Base-by-base conservation (phyloP, 2,113 vertebrate species). In the Lucifuga dentata region DNA sequence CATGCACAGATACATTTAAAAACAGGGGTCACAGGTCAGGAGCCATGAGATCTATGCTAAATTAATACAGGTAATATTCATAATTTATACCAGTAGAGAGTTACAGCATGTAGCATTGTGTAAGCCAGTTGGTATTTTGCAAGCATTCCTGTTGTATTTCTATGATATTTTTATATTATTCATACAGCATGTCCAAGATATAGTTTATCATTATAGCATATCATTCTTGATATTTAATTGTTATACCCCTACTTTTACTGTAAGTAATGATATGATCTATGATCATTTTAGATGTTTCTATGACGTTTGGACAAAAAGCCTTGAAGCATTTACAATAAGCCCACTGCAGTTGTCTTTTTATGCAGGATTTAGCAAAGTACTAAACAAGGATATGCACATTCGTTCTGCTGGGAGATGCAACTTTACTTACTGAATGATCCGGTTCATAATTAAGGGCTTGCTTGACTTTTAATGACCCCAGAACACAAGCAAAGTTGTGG, bases 401-500 rank as follows among this genome's bases (percentile, higher is more conserved):
- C 39, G 55, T 46, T 53, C 64, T 62, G 59, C 48, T 29, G 69
- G 59, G 63, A 84, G 76, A 82, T 72, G 41, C 45, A 75, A 3
- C 74, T 76, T 88, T 89, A 87, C 83, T 87, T 83, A 89, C 83
- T 78, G 81, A 80, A 76, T 41, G 45, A 83, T 76, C 61, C 20
- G 13, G 41, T 60, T 79, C 17, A 13, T 89, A 90, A 91, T 90
- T 87, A 91, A 90, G 85, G 84, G 82, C 70, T 83, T 81, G 58
- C 81, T 84, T 76, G 81, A 86, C 88, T 89, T 81, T 84, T 89
- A 89, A 90, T 87, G 87, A 91, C 81, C 88, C 76, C 66, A 40
- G 73, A 84, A 85, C 76, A 84, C 84, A 89, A 89, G 87, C 84
- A 88, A 88, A 90, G 76, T 86, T 80, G 78, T 84, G 74, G 15